phyloP scores from a whole-genome alignment of 2,888 invertebrate species.

The Dasypogon diadema region DNA sequence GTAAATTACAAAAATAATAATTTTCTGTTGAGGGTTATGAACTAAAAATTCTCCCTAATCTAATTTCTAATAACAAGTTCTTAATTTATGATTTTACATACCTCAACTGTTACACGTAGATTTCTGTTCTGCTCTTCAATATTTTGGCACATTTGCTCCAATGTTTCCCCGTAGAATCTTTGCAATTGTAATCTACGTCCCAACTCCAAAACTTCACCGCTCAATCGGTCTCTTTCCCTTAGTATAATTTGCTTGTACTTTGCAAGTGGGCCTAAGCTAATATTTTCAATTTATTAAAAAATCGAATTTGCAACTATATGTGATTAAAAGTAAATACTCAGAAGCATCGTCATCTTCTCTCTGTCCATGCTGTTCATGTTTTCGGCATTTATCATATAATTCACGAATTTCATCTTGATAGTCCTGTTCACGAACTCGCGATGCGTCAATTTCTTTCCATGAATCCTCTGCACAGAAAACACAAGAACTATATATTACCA shows the following conservation, averaged over 20 bases:
- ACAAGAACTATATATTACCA: too few relatives aligned
- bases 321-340: neutral
- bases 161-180: conserved; percentile 61
- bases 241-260: conserved; percentile 64
- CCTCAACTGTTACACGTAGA: conserved; percentile 52
- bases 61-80: neutral
- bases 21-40: too few relatives aligned
- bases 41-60: too few relatives aligned
- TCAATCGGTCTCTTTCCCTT: conserved; percentile 65
- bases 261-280: conserved; percentile 56
- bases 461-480: too few relatives aligned
- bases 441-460: conserved; percentile 63
- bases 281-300: neutral
- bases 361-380: neutral
- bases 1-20: too few relatives aligned
- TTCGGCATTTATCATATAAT: neutral
- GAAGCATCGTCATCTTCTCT: neutral
- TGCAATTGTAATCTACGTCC: conserved; percentile 63
- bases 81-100: conserved; percentile 6
- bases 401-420: conserved; percentile 61
- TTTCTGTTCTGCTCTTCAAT: conserved; percentile 59
- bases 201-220: conserved; percentile 62
- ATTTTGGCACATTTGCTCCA: conserved; percentile 63
- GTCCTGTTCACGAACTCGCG: conserved; percentile 62
- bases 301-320: neutral